Base-by-base conservation (phyloP, 2,888 invertebrate species). In the Petrolisthes cinctipes region DNA sequence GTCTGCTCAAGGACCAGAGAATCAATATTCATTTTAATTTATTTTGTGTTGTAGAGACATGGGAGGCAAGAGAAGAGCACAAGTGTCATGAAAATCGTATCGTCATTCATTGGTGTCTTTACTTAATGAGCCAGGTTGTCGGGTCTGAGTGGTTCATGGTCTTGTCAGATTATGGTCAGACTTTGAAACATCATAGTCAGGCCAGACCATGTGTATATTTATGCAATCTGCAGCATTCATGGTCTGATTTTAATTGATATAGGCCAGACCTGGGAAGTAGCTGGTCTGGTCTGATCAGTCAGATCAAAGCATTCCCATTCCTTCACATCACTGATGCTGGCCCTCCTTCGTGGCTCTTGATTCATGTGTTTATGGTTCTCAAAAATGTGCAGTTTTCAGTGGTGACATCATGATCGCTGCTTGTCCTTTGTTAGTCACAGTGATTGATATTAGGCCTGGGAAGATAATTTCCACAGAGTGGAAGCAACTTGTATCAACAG, bases 1-100 rank as follows among this genome's bases (percentile, higher is more conserved):
- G 54, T 83, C 82, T 83, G 76, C 86, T 76, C 76, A 82, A 86
- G 86, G 83, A 79, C 86, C 86, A 82, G 68, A 86, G 83, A 82
- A 75, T 57, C 6, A 53, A 56, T 11, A 75, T 68, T 37, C 61
- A 73, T 84, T 84, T 75, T 51, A 37, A 54, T 78, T 86, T 86
- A 68, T 81, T 79, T 86, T 66, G 66, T 86, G 76, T 86, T 73
- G 75, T 85, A 57, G 84, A 37, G 37, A 37, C 66, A 73, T 73
- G 20, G 20, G 82, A 82, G 82, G 82, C 68, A 83, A 79, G 82
- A 61, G 78, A 81, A 82, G 56, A 86, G 83, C 82, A 86, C 83
- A 86, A 86, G 61, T 86, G 83, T 86, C 82, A 57, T 53, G 57
- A 71, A 20, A 71, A 71, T 20, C 5, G 71, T 20, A 71, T 17